These are phyloP conservation scores for Caranx ignobilis DNA, from an alignment of 2,113 vertebrate species.

Conservation along the genomic window DNA sequence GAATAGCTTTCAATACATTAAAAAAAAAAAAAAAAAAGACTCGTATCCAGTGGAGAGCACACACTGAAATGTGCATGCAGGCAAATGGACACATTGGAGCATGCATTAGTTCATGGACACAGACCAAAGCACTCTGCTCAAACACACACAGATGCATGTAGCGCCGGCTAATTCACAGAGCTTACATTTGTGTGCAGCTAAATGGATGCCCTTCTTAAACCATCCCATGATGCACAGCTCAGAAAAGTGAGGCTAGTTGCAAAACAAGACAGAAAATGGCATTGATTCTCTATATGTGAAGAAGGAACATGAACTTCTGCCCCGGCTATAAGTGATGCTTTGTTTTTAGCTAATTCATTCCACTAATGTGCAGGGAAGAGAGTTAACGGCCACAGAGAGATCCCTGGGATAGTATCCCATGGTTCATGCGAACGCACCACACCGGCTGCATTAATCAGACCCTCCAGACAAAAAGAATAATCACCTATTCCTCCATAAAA, in stretches of 20 bases:
- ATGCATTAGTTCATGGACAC: conserved; percentile 64
- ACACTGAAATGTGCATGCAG: conserved; percentile 58
- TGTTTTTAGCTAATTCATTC: conserved; percentile 52
- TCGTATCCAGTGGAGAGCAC: conserved; percentile 21
- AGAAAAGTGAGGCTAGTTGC: conserved; percentile 1
- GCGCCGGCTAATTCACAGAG: conserved; percentile 12
- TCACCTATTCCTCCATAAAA: conserved; percentile 16
- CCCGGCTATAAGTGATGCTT: conserved; percentile 21
- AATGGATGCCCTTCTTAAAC: conserved; percentile 33
- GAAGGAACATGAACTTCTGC: conserved; percentile 16
- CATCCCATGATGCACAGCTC: conserved; percentile 19
- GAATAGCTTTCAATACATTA: conserved; percentile 72
- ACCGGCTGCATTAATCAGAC: conserved; percentile 15
- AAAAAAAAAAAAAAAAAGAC: conserved; percentile 28
- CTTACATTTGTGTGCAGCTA: conserved; percentile 28
- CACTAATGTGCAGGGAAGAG: conserved; percentile 40
- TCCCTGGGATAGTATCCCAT: conserved; percentile 9
- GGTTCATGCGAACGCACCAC: conserved; percentile 29
- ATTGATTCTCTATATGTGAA: conserved; percentile 43
- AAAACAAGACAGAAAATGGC: conserved; percentile 38
- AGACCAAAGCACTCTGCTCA: conserved; percentile 42
- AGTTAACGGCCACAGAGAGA: conserved; percentile 16
- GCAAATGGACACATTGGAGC: conserved; percentile 62
- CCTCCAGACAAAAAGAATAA: conserved; percentile 21
- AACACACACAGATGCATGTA: conserved; percentile 8